These are phyloP conservation scores for Calyptommatus sinebrachiatus DNA, from an alignment of 2,113 vertebrate genomes.

Conservation along the genomic window DNA sequence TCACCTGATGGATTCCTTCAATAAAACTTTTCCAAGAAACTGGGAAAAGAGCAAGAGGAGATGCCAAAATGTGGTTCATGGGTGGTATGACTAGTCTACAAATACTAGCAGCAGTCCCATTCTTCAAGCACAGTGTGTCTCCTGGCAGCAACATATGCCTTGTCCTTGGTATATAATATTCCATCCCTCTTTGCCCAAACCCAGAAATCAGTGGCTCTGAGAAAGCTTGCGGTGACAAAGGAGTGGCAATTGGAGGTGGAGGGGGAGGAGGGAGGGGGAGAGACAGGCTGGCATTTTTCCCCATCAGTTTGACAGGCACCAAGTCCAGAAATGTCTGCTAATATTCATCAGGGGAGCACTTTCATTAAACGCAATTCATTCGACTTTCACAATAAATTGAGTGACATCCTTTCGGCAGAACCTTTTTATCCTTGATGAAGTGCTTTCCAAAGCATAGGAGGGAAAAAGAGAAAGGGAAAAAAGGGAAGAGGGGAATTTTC, in stretches of 20 bases:
- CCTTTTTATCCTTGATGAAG: constrained; percentile 85
- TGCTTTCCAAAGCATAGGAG: constrained; percentile 74
- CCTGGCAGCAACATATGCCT: neutral
- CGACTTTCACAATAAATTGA: constrained; percentile 87
- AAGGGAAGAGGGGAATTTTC: neutral
- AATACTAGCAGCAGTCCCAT: neutral
- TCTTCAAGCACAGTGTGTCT: neutral
- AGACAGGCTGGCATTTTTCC: constrained; percentile 76
- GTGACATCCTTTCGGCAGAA: constrained; percentile 81
- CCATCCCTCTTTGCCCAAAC: constrained; percentile 46
- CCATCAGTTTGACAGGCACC: constrained; percentile 77
- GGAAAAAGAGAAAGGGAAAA: neutral
- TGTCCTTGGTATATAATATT: too few relatives aligned
- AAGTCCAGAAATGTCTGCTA: constrained; percentile 81
- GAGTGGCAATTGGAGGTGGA: constrained; percentile 58
- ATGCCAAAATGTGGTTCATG: neutral
- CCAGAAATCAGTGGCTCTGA: constrained; percentile 48
- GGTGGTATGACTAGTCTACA: neutral
- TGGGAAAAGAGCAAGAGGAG: neutral
- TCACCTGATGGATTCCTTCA: neutral
- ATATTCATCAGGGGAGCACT: constrained; percentile 86
- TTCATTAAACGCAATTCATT: constrained; percentile 87
- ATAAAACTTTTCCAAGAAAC: neutral
- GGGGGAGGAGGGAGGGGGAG: constrained; percentile 33
- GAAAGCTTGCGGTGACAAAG: constrained; percentile 72